Evolutionary conservation across 2,888 invertebrate genomes (phyloP), one percentile per base, ranked within the genome.

Genomic region (Helobdella robusta): DNA sequence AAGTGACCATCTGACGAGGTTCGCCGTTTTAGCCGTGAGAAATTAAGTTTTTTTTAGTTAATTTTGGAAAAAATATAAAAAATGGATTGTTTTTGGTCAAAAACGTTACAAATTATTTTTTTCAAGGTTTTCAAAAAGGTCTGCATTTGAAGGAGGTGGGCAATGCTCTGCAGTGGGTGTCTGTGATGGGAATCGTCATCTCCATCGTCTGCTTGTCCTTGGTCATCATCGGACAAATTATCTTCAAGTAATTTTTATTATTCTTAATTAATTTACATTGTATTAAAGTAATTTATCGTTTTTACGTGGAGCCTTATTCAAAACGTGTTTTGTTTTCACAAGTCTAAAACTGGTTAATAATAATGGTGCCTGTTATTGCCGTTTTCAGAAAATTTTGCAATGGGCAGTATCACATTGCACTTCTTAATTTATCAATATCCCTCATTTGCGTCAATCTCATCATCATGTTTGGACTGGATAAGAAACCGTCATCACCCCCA

Each of bases 371-470:
- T n/a, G n/a, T n/a, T n/a, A n/a, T n/a, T n/a, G n/a, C n/a, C n/a
- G n/a, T n/a, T n/a, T 30, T 56, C 32, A 56, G 56, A 11, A 56
- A 56, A 56, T 56, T 56, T 20, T 32, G 56, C 5, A 56, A 56
- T 30, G 56, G 56, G 71, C 82, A 85, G 0, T 84, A 85, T 0
- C 85, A 85, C 46, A 85, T 86, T 77, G 82, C 86, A 8, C 77
- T 87, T 32, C 78, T 86, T 35, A 84, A 86, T 73, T 77, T 87
- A 59, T 84, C 86, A 28, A 77, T 84, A 1, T 83, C 86, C 0
- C 81, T 87, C 54, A 82, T 84, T 1, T 76, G 85, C 40, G 84
- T 85, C 67, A 81, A 86, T 74, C 71, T 84, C 11, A 69, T 80
- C 1, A 78, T 81, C 68, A 72, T 81, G 48, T 73, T 74, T 4